A percentile compares a stretch with the other conserved stretches of the same genome.
Conservation (phyloP, 1,140 invertebrate genomes). For the Geopemphigus sp. region DNA sequence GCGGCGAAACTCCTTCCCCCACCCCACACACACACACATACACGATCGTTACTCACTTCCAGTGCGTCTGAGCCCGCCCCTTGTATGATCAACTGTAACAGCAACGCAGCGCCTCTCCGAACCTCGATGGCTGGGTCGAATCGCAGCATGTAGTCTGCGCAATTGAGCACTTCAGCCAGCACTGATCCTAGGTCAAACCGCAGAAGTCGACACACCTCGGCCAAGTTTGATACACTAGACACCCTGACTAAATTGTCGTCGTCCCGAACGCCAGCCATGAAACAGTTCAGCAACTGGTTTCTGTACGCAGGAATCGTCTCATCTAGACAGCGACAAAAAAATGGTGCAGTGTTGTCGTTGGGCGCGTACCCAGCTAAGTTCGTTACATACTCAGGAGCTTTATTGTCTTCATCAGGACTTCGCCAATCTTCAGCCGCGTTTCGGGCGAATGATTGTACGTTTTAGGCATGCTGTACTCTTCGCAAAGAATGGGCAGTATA, state of each 20-base stretch:
- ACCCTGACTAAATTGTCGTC: conserved; percentile 72
- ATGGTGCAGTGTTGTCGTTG: too few relatives aligned
- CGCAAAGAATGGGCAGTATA: conserved; percentile 66
- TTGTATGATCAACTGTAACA: conserved; percentile 69
- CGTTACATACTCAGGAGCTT: conserved; percentile 69
- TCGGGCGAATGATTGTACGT: conserved; percentile 55
- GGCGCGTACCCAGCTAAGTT: too few relatives aligned
- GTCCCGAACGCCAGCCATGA: conserved; percentile 69
- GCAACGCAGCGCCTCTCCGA: conserved; percentile 73
- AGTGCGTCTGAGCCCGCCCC: conserved; percentile 71
- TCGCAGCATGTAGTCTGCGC: conserved; percentile 66
- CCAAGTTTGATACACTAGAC: conserved; percentile 80
- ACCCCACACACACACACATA: too few relatives aligned
- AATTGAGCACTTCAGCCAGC: conserved; percentile 71
- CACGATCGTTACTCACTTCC: conserved; percentile 54
- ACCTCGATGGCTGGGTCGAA: conserved; percentile 70
- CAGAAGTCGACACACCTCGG: conserved; percentile 75
- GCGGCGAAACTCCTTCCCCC: too few relatives aligned
- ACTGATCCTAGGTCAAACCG: conserved; percentile 70
- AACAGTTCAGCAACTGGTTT: conserved; percentile 68
- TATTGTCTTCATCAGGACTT: conserved; percentile 73
- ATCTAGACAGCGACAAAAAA: conserved; percentile 63
- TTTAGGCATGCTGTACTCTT: conserved; percentile 59
- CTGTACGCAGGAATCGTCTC: conserved; percentile 73
- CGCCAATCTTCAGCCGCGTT: conserved; percentile 76